These are phyloP conservation scores for Argopecten irradians DNA, from an alignment of 1,140 invertebrate species.

Conservation along the genomic window DNA sequence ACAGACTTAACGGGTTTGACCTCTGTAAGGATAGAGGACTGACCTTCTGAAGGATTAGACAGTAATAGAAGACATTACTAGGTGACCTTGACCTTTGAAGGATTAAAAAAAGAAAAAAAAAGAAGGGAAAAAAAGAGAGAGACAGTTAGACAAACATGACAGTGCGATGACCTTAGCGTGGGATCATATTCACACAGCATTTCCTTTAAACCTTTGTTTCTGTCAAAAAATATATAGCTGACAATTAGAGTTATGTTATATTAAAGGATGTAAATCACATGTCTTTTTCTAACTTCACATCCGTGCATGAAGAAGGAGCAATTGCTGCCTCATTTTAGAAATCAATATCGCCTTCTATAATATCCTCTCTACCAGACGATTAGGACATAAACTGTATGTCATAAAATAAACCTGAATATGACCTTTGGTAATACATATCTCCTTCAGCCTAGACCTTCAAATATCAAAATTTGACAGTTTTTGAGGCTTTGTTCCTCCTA, in stretches of 20 bases:
- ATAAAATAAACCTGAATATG: neutral
- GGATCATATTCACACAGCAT: neutral
- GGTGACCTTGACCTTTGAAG: too few relatives aligned
- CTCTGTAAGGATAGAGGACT: too few relatives aligned
- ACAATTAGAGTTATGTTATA: neutral
- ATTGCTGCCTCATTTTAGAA: neutral
- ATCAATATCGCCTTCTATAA: neutral
- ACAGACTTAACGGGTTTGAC: too few relatives aligned
- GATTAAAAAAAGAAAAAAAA: too few relatives aligned
- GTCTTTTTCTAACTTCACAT: neutral
- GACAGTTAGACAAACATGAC: too few relatives aligned
- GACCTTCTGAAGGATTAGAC: too few relatives aligned
- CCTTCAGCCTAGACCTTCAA: too few relatives aligned
- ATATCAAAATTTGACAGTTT: too few relatives aligned
- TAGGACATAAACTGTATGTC: neutral
- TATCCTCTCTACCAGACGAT: neutral
- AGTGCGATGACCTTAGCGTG: neutral
- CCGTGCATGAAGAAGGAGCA: neutral
- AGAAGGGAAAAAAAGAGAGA: too few relatives aligned
- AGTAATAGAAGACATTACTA: too few relatives aligned
- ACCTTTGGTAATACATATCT: too few relatives aligned
- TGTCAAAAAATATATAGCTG: neutral
- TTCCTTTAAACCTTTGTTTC: neutral
- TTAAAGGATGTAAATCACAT: neutral
- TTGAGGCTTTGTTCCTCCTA: too few relatives aligned